phyloP scores from a whole-genome alignment of 1,140 invertebrate genomes.

The Bathynomus jamesi region DNA sequence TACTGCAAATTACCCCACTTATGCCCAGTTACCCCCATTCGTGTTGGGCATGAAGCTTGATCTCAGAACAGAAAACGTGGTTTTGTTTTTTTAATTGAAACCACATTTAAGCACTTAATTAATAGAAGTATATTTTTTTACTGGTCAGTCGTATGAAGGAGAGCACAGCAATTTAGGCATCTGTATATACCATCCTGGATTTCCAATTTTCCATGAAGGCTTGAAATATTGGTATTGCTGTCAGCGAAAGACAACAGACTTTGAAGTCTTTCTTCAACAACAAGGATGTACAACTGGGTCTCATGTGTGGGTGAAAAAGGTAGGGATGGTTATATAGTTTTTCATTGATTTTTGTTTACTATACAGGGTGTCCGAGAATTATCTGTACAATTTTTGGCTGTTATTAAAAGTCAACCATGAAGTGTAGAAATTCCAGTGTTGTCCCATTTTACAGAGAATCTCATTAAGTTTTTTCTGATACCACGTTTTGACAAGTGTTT shows the following conservation, averaged over 20 bases:
- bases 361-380: too few species aligned
- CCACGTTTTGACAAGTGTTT: too few species aligned
- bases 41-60: too few species aligned
- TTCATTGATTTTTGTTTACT: not conserved
- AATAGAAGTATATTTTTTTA: not conserved
- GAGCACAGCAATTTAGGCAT: slow-evolving; percentile 54
- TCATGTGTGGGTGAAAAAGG: slow-evolving; percentile 73
- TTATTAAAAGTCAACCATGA: too few species aligned
- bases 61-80: too few species aligned
- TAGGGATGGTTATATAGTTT: not conserved
- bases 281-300: slow-evolving; percentile 67
- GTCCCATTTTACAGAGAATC: too few species aligned
- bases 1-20: too few species aligned
- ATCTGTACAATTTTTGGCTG: slow-evolving; percentile 38
- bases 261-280: slow-evolving; percentile 82
- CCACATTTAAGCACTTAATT: not conserved
- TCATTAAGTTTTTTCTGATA: too few species aligned
- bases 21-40: too few species aligned
- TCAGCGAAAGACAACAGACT: slow-evolving; percentile 85
- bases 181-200: slow-evolving; percentile 80
- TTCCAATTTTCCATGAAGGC: slow-evolving; percentile 94
- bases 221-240: slow-evolving; percentile 98
- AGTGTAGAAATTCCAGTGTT: too few species aligned
- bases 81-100: not conserved
- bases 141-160: slow-evolving; percentile 57